These are phyloP conservation scores for Antedon mediterranea DNA, from an alignment of 53 echinoderm and acorn worm species.

Conservation along the genomic window DNA sequence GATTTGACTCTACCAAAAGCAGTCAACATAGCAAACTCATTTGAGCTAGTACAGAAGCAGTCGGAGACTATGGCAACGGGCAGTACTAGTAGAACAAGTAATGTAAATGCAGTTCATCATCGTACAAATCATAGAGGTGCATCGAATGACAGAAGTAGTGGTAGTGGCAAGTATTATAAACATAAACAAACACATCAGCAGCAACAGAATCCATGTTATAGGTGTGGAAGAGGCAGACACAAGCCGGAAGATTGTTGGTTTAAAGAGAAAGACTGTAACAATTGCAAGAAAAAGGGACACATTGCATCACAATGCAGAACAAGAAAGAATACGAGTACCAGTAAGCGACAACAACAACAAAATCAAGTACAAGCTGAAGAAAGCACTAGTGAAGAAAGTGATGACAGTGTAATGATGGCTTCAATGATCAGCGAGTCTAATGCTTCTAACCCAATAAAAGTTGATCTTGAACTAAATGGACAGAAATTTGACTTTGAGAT, in stretches of 20 bases:
- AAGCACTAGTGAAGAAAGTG: not conserved
- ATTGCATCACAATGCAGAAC: constrained; percentile 2
- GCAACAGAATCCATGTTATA: not conserved
- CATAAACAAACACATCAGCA: not conserved
- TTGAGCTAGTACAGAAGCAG: not conserved
- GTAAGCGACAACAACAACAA: too few species aligned
- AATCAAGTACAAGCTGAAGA: not conserved
- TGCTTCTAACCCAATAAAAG: constrained; percentile 3
- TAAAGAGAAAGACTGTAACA: constrained; percentile 5
- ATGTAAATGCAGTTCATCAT: not conserved
- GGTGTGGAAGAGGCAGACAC: constrained; percentile 6
- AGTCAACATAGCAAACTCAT: not conserved
- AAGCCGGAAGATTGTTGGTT: constrained; percentile 12
- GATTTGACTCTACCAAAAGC: not conserved
- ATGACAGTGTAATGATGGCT: constrained; percentile 1
- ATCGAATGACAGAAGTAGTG: not conserved
- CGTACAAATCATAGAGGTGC: not conserved
- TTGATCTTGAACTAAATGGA: constrained; percentile 2
- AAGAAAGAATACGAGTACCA: not conserved
- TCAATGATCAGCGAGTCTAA: not conserved
- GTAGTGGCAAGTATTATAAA: not conserved
- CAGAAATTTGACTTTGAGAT: not conserved
- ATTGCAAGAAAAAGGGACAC: constrained; percentile 3
- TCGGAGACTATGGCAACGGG: not conserved
- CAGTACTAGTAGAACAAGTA: not conserved